Percentiles rank a stretch among this genome's conserved stretches.
phyloP scores from a whole-genome alignment of 2,888 invertebrate species.

The Phytoseiulus persimilis region DNA sequence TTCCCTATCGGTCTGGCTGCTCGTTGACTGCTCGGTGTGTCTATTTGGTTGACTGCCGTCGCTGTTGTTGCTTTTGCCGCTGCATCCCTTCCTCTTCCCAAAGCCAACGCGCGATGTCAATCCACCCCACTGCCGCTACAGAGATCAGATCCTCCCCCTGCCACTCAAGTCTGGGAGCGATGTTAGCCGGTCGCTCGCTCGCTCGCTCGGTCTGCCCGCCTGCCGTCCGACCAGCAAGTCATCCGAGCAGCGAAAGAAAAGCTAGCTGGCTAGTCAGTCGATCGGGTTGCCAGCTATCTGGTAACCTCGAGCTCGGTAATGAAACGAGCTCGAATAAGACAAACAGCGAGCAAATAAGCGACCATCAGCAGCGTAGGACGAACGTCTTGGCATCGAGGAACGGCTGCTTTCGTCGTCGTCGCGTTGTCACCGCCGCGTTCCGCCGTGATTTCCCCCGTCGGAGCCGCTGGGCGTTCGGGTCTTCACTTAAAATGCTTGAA shows the following conservation, averaged over 20 bases:
- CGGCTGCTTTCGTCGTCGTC: too few species aligned
- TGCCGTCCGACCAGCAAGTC: not conserved
- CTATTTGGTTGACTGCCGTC: not conserved
- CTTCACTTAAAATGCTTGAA: not conserved
- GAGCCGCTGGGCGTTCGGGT: not conserved
- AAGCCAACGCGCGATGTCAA: constrained; percentile 5
- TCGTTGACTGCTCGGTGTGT: not conserved
- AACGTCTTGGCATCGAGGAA: not conserved
- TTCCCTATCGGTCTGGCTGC: not conserved
- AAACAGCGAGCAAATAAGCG: not conserved
- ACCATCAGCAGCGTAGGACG: not conserved
- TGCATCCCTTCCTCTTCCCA: constrained; percentile 5
- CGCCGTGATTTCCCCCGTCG: not conserved
- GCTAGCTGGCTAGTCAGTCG: not conserved
- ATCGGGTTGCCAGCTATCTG: not conserved
- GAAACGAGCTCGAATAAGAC: not conserved
- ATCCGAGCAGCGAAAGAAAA: not conserved
- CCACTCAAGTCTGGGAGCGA: constrained; percentile 5
- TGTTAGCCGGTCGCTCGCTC: not conserved
- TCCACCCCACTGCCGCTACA: not conserved
- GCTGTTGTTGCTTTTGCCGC: not conserved
- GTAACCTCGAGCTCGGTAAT: not conserved
- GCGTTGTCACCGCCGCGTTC: not conserved
- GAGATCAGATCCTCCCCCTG: not conserved
- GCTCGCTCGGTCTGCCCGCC: not conserved